Percentiles rank a stretch among this genome's conserved stretches.
Evolutionary conservation across 2,888 invertebrate species (phyloP).

Genomic region (Chaetogeoica ovagalla): DNA sequence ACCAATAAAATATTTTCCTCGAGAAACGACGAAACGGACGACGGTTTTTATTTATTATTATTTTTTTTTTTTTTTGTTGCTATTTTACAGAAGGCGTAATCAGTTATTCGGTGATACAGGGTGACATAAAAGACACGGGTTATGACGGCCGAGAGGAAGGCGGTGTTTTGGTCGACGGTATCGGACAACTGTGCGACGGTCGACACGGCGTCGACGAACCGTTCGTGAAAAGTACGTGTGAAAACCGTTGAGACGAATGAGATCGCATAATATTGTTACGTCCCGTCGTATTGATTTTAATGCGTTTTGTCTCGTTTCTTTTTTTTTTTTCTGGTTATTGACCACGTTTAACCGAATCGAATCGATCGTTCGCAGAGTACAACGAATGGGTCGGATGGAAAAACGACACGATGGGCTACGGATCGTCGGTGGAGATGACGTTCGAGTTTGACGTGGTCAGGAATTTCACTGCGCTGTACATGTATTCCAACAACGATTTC

Average conservation of each 20-base stretch:
- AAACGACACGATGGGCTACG: slow-evolving; percentile 63
- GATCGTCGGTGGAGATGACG: slow-evolving; percentile 67
- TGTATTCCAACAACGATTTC: slow-evolving; percentile 74
- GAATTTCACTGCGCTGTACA: slow-evolving; percentile 69
- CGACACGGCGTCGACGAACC: slow-evolving; percentile 61
- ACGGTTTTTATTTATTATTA: too few relatives aligned
- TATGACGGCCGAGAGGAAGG: slow-evolving; percentile 67
- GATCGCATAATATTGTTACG: too few relatives aligned
- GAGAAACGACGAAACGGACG: too few relatives aligned
- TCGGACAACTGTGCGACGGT: slow-evolving; percentile 73
- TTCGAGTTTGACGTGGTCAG: slow-evolving; percentile 73
- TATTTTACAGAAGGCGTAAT: slow-evolving; percentile 66
- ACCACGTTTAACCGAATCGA: too few relatives aligned
- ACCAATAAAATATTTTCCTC: too few relatives aligned
- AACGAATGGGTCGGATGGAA: slow-evolving; percentile 78
- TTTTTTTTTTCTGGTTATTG: not conserved
- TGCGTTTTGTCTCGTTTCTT: too few relatives aligned
- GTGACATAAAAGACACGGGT: slow-evolving; percentile 67
- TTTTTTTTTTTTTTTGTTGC: too few relatives aligned
- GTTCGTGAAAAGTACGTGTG: slow-evolving; percentile 37
- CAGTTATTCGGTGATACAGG: slow-evolving; percentile 78
- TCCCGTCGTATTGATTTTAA: too few relatives aligned
- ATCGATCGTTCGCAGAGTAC: slow-evolving; percentile 49
- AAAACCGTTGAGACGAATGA: not conserved
- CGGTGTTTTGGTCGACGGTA: slow-evolving; percentile 65